These are phyloP conservation scores for Sebastes cheni DNA, from an alignment of 2,797 vertebrate genomes.

Conservation along the genomic window DNA sequence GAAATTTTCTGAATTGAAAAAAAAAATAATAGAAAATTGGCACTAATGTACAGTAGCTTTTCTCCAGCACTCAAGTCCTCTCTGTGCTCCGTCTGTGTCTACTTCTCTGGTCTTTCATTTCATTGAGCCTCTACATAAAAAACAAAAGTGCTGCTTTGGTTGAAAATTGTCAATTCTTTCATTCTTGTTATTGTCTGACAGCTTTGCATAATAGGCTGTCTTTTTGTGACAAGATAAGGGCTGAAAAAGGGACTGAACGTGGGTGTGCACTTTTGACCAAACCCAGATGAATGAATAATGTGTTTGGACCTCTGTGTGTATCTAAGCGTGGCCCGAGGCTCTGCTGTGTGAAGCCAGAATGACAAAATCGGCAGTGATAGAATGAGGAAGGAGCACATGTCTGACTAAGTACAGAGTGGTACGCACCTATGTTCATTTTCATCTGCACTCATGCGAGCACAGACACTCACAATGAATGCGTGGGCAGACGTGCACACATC, in stretches of 20 bases:
- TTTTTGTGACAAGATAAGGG: constrained; percentile 32
- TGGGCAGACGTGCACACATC: background rate
- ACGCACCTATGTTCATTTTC: constrained; percentile 30
- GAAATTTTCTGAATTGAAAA: background rate
- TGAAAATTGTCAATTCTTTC: constrained; percentile 18
- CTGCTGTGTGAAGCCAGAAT: constrained; percentile 17
- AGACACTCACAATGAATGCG: background rate
- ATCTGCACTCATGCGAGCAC: background rate
- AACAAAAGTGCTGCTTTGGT: constrained; percentile 5
- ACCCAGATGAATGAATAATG: constrained; percentile 43
- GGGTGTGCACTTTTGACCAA: constrained; percentile 45
- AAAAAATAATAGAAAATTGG: background rate
- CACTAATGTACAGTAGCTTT: background rate
- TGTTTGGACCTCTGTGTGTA: constrained; percentile 36
- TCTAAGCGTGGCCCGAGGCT: constrained; percentile 32
- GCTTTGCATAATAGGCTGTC: constrained; percentile 6
- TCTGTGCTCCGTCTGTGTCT: background rate
- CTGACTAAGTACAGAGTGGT: constrained; percentile 21
- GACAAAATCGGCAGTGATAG: constrained; percentile 39
- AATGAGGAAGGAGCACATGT: constrained; percentile 25
- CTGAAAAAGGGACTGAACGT: constrained; percentile 28
- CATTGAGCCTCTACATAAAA: constrained; percentile 5
- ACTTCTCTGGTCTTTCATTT: constrained; percentile 15
- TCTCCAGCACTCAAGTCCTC: background rate
- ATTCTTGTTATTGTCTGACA: constrained; percentile 33